Conservation (phyloP, 1,140 invertebrate species). For the Agrypnia vestita region DNA sequence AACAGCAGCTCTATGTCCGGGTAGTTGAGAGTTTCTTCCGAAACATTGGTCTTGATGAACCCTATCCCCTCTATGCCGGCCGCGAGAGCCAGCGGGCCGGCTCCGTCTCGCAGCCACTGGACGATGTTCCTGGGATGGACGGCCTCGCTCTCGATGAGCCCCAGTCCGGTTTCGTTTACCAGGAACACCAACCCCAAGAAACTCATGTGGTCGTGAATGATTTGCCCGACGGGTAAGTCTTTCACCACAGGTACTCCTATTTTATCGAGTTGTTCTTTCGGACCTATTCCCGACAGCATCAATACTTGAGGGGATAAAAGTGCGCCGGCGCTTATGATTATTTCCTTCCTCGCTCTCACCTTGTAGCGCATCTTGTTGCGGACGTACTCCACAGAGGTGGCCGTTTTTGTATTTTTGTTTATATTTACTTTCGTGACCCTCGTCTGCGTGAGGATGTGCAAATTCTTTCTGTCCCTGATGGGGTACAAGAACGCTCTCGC, state of each 20-base stretch:
- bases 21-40: constrained; percentile 71
- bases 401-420: constrained; percentile 74
- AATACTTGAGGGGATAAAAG: constrained; percentile 83
- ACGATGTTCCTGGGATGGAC: constrained; percentile 67
- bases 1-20: constrained; percentile 80
- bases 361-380: constrained; percentile 65
- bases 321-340: constrained; percentile 78
- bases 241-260: constrained; percentile 76
- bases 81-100: constrained; percentile 70
- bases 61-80: constrained; percentile 74
- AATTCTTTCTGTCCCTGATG: constrained; percentile 76
- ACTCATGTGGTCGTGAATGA: constrained; percentile 80
- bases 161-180: constrained; percentile 69
- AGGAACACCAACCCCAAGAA: constrained; percentile 78
- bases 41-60: constrained; percentile 75
- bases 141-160: constrained; percentile 64
- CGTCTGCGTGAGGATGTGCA: constrained; percentile 75
- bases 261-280: constrained; percentile 74
- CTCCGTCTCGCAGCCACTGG: constrained; percentile 67
- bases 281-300: constrained; percentile 84
- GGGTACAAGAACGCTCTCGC: constrained; percentile 75
- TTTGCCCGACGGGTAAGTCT: constrained; percentile 78
- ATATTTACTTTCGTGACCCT: constrained; percentile 78
- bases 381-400: constrained; percentile 78
- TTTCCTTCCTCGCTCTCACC: constrained; percentile 74